phyloP scores from a whole-genome alignment of 2,797 vertebrate species.

The Thalassophryne amazonica region DNA sequence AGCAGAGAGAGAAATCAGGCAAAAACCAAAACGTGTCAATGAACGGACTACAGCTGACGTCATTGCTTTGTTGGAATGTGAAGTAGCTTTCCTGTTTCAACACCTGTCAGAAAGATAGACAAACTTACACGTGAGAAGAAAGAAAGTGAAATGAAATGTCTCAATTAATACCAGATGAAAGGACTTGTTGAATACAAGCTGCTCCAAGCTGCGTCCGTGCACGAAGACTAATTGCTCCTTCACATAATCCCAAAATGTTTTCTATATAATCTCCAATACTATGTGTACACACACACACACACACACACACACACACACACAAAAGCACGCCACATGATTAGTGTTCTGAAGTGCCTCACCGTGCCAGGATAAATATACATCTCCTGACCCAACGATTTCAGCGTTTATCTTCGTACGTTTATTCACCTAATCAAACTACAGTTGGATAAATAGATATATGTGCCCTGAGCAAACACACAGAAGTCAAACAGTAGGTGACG shows the following conservation, averaged over 20 bases:
- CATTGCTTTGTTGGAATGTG: conserved; percentile 21
- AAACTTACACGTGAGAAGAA: conserved; percentile 42
- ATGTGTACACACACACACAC: no score
- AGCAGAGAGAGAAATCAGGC: conserved; percentile 29
- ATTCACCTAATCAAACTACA: conserved; percentile 68
- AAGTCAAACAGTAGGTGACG: conserved; percentile 65
- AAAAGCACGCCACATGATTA: conserved; percentile 57
- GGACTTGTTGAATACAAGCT: conserved; percentile 50
- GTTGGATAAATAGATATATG: conserved; percentile 68
- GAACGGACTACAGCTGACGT: neutral
- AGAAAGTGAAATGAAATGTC: conserved; percentile 59
- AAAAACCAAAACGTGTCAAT: conserved; percentile 13
- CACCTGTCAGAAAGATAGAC: conserved; percentile 64
- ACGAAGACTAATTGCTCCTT: conserved; percentile 72
- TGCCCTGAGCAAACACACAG: conserved; percentile 66
- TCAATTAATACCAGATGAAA: conserved; percentile 80
- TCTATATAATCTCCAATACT: conserved; percentile 73
- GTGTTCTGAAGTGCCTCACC: conserved; percentile 51
- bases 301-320: conserved; percentile 57
- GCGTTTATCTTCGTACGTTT: conserved; percentile 70
- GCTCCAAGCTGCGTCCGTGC: conserved; percentile 32
- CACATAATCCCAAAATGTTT: conserved; percentile 78
- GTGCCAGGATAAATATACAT: conserved; percentile 76
- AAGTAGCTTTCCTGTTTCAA: conserved; percentile 57
- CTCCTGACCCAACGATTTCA: conserved; percentile 23